phyloP scores from a whole-genome alignment of 2,113 vertebrate species.

The Corydoras sp. region DNA sequence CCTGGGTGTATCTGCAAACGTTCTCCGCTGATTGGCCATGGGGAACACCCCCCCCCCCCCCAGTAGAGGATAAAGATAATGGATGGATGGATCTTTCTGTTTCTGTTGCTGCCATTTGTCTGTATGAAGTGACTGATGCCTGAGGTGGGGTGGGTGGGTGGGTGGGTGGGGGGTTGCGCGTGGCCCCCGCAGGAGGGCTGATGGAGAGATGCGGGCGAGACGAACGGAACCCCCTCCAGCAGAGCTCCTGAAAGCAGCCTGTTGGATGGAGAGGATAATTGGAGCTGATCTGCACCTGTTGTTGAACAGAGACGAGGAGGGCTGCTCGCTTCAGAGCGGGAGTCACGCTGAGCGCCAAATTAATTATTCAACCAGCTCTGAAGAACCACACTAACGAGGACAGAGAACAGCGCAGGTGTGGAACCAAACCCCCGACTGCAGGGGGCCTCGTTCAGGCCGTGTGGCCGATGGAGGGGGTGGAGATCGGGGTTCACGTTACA shows the following conservation, averaged over 20 bases:
- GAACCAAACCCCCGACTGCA: not conserved
- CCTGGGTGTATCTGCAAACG: no score
- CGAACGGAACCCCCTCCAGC: not conserved
- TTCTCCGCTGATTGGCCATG: no score
- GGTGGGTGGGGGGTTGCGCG: no score
- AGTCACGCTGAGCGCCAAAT: not conserved
- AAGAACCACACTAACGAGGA: not conserved
- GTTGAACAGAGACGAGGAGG: not conserved
- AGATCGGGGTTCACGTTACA: no score
- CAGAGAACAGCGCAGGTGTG: not conserved
- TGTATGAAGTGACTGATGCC: no score
- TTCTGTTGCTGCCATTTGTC: no score
- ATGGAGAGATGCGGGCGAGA: not conserved
- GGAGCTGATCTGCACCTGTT: not conserved
- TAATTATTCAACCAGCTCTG: slow-evolving; percentile 7
- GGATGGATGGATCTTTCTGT: no score
- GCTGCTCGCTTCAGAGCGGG: not conserved
- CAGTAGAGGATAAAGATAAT: no score
- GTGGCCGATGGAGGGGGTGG: no score
- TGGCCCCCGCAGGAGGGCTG: not conserved
- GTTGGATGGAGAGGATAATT: slow-evolving; percentile 3
- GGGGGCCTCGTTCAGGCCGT: no score
- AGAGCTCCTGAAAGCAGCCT: not conserved
- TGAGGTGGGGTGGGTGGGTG: no score
- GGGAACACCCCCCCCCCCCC: no score